These are phyloP conservation scores for Bothrops jararaca DNA, from an alignment of 2,113 vertebrate genomes.

Conservation along the genomic window DNA sequence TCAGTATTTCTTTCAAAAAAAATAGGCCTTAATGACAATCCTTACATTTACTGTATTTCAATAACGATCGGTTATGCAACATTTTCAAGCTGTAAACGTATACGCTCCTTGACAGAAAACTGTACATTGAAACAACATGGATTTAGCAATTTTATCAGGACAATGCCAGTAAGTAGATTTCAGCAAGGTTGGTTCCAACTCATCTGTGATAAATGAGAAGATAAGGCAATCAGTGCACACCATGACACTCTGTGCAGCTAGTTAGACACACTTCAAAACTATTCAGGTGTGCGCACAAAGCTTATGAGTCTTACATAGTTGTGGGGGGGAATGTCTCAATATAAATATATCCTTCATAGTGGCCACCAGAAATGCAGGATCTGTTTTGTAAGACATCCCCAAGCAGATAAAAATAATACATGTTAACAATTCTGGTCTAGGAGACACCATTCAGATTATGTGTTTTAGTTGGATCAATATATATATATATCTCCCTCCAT, in stretches of 20 bases:
- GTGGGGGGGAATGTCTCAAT: conserved; percentile 70
- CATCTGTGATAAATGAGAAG: conserved; percentile 99
- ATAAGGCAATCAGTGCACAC: conserved; percentile 99
- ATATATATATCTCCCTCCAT: conserved; percentile 41
- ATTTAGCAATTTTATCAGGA: conserved; percentile 84
- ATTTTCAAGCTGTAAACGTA: conserved; percentile 14
- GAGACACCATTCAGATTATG: conserved; percentile 56
- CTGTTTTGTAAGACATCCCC: conserved; percentile 69
- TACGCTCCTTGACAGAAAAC: conserved; percentile 65
- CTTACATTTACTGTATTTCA: conserved; percentile 37
- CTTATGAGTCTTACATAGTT: conserved; percentile 71
- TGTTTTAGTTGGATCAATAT: conserved; percentile 64
- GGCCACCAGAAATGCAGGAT: conserved; percentile 76
- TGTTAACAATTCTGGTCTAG: conserved; percentile 65
- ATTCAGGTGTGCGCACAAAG: conserved; percentile 82
- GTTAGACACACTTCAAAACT: conserved; percentile 86
- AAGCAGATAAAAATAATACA: conserved; percentile 79
- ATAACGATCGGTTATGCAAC: conserved; percentile 39
- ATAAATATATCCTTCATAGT: conserved; percentile 80
- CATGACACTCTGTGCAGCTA: conserved; percentile 84
- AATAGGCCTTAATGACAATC: conserved; percentile 1
- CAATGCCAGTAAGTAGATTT: conserved; percentile 90
- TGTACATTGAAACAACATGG: conserved; percentile 67
- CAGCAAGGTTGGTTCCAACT: conserved; percentile 99
- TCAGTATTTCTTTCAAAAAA: conserved; percentile 31